Percentiles rank a stretch among this genome's conserved stretches.
phyloP scores from a whole-genome alignment of 2,113 vertebrate genomes.

The Archocentrus centrarchus region DNA sequence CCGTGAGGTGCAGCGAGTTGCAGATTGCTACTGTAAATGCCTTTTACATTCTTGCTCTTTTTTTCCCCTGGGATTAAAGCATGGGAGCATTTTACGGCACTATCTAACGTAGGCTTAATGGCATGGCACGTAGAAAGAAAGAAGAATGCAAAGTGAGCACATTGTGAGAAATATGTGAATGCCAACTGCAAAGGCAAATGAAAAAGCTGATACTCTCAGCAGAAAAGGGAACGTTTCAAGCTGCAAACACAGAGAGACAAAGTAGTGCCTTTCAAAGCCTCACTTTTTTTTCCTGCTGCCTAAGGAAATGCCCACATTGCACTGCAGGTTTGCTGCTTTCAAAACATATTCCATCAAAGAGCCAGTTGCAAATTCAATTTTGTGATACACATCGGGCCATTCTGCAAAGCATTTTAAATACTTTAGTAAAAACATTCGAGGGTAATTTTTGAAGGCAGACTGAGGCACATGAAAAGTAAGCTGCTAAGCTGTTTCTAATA shows the following conservation, averaged over 20 bases:
- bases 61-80: conserved; percentile 34
- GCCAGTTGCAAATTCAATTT: conserved; percentile 38
- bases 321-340: conserved; percentile 16
- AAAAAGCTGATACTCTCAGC: conserved; percentile 40
- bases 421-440: background rate
- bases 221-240: conserved; percentile 40
- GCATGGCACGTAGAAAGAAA: conserved; percentile 20
- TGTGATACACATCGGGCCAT: conserved; percentile 39
- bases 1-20: conserved; percentile 14
- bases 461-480: conserved; percentile 9
- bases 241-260: conserved; percentile 27
- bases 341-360: conserved; percentile 40
- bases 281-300: conserved; percentile 36
- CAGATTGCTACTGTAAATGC: conserved; percentile 43
- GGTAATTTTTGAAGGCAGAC: conserved; percentile 33
- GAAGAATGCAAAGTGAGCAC: conserved; percentile 51
- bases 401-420: conserved; percentile 39
- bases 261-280: conserved; percentile 34
- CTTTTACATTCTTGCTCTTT: conserved; percentile 48
- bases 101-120: conserved; percentile 45
- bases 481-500: conserved; percentile 21
- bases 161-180: conserved; percentile 44
- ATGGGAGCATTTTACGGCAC: conserved; percentile 36
- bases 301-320: conserved; percentile 19
- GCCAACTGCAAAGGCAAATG: conserved; percentile 42